These are phyloP conservation scores for Acanthis flammea DNA, from an alignment of 2,797 vertebrate species.

Conservation along the genomic window DNA sequence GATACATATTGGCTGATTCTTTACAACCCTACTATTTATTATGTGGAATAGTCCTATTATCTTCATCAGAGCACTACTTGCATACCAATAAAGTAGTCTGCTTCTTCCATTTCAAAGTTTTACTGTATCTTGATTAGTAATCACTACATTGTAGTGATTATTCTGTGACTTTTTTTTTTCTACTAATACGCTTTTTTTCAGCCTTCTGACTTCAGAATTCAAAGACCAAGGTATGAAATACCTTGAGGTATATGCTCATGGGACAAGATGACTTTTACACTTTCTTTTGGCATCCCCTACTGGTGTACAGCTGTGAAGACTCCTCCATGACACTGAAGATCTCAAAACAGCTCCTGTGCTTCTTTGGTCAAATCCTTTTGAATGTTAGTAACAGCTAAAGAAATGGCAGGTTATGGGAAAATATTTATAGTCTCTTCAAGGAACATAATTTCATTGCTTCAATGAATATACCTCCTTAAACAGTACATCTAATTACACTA, in stretches of 20 bases:
- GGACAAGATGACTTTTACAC: background rate
- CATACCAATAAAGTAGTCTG: background rate
- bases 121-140: background rate
- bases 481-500: background rate
- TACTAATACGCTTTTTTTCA: background rate
- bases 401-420: background rate
- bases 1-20: background rate
- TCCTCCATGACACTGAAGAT: background rate
- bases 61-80: background rate
- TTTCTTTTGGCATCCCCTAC: slow-evolving; percentile 26
- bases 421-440: background rate
- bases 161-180: background rate
- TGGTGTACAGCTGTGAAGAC: background rate
- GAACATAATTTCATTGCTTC: background rate
- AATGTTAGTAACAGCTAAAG: background rate
- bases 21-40: background rate
- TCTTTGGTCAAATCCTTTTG: background rate
- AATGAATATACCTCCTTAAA: background rate
- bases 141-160: background rate
- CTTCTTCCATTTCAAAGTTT: background rate
- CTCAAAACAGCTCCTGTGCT: background rate
- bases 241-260: background rate
- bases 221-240: background rate
- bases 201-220: background rate
- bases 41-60: background rate